Conservation (phyloP, 2,888 invertebrate genomes). For the Acrobasis consociella region DNA sequence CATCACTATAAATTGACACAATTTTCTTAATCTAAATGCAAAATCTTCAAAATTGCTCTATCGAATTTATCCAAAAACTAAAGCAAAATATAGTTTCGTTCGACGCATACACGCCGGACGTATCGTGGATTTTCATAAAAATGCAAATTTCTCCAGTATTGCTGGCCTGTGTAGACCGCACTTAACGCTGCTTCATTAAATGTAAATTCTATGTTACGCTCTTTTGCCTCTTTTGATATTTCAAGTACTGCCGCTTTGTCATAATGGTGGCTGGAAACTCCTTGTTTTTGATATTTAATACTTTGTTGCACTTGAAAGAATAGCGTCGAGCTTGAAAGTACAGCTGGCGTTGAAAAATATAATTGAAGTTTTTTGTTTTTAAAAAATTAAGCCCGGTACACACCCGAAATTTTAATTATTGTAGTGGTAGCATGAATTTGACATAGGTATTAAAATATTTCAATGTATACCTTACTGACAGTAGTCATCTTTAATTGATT, state of each 20-base stretch:
- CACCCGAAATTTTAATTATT: too few species aligned
- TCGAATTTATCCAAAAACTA: conserved; percentile 1
- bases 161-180: conserved; percentile 18
- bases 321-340: not conserved
- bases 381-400: too few species aligned
- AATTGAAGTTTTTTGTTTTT: not conserved
- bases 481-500: too few species aligned
- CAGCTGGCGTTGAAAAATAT: not conserved
- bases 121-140: conserved; percentile 22
- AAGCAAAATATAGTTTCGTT: conserved; percentile 16
- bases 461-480: too few species aligned
- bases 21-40: too few species aligned
- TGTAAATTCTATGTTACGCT: conserved; percentile 24
- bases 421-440: too few species aligned
- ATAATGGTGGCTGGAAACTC: conserved; percentile 14
- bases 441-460: too few species aligned
- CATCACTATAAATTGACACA: too few species aligned
- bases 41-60: not conserved
- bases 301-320: conserved; percentile 7
- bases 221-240: conserved; percentile 20
- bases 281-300: conserved; percentile 9
- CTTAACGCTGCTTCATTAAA: conserved; percentile 22
- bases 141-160: conserved; percentile 21
- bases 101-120: conserved; percentile 18
- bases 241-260: conserved; percentile 13